A percentile compares a stretch with the other conserved stretches of the same genome.
Conservation (phyloP, 2,113 vertebrate species). For the Neopipo cinnamomea region DNA sequence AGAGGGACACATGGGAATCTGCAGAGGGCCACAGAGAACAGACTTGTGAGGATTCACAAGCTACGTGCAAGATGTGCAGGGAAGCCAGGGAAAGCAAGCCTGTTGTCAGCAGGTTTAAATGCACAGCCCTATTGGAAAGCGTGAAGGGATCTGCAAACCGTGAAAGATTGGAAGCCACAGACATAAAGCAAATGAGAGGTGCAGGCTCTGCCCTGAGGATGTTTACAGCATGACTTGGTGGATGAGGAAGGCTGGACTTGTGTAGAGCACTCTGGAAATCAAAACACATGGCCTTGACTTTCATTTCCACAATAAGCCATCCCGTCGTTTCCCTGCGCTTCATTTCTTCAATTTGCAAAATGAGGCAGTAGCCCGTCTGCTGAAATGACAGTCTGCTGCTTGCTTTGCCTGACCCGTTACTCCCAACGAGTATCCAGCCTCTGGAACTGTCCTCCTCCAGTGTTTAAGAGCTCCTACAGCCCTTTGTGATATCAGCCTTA, state of each 20-base stretch:
- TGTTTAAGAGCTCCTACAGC: not conserved
- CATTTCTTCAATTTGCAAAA: slow-evolving; percentile 25
- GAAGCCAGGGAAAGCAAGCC: not conserved
- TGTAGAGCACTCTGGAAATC: not conserved
- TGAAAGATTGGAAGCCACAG: slow-evolving; percentile 19
- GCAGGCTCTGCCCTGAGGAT: slow-evolving; percentile 38
- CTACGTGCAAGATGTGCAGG: slow-evolving; percentile 24
- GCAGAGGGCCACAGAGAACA: not conserved
- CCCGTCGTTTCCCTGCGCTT: not conserved
- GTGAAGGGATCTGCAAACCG: slow-evolving; percentile 13
- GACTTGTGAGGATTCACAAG: not conserved
- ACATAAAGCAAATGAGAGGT: slow-evolving; percentile 17
- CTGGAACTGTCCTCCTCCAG: not conserved
- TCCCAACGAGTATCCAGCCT: not conserved
- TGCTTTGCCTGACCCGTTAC: not conserved
- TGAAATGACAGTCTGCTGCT: not conserved
- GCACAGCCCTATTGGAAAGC: not conserved
- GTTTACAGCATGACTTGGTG: not conserved
- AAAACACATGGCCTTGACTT: not conserved
- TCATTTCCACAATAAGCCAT: not conserved
- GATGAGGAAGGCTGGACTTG: slow-evolving; percentile 16
- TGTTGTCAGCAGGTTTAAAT: slow-evolving; percentile 36
- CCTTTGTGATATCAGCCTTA: not conserved
- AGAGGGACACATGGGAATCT: not conserved
- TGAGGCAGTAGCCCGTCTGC: not conserved